Base-by-base conservation (phyloP, 2,113 vertebrate species). In the Lophotis ruficrista region DNA sequence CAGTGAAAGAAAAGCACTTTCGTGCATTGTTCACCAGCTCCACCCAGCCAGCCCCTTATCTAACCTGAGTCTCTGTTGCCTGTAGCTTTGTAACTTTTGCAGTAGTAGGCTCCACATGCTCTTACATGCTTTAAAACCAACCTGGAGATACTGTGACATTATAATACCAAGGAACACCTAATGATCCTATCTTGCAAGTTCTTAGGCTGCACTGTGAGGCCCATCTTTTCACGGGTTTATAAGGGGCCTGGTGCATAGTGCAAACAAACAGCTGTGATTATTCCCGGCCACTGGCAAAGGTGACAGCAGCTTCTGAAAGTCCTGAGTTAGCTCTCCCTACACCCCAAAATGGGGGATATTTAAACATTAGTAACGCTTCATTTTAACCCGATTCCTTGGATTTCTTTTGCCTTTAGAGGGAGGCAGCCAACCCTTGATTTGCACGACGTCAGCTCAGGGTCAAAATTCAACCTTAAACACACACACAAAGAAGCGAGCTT, bases 1-100 rank as follows among this genome's bases (percentile, higher is more conserved):
- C 97, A 93, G 96, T 98, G 98, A 98, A 98, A 98, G 98, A 98
- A 98, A 98, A 97, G 98, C 96, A 98, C 97, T 98, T 97, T 85
- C 89, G 80, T 96, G 97, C 94, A 98, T 98, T 98, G 98, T 98
- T 98, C 94, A 87, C 54, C 93, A 70, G 95, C 97, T 96, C 98
- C 98, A 98, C 98, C 98, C 97, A 97, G 97, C 93, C 96, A 89
- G 92, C 94, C 96, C 97, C 98, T 98, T 98, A 98, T 98, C 98
- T 98, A 98, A 98, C 97, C 94, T 91, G 92, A 95, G 96, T 97
- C 96, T 97, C 98, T 97, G 71, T 92, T 96, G 95, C 97, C 94
- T 96, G 78, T 76, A 95, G 95, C 89, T 96, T 96, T 96, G 97
- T 94, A 98, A 97, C 96, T 98, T 97, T 91, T 95, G 83, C 87